Evolutionary conservation across 2,797 vertebrate genomes (phyloP).

Genomic region (Austrolebias charrua): DNA sequence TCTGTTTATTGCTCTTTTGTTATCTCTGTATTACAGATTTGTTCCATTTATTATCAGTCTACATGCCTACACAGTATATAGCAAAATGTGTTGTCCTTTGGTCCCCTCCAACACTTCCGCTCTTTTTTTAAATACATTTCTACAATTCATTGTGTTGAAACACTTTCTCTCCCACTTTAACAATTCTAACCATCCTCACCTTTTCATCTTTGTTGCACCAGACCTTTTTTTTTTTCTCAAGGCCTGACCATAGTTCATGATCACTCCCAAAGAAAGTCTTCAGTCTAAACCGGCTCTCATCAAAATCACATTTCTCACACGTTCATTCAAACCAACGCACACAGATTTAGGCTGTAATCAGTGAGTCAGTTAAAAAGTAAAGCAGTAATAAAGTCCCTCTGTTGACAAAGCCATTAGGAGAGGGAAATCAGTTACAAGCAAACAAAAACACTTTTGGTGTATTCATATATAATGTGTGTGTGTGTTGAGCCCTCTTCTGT

Average conservation of each 20-base stretch:
- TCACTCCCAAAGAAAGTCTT: conserved; percentile 35
- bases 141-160: conserved; percentile 8
- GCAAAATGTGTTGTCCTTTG: conserved; percentile 46
- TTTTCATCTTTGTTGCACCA: conserved; percentile 3
- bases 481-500: too few relatives aligned
- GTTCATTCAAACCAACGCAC: conserved; percentile 7
- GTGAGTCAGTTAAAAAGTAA: conserved; percentile 64
- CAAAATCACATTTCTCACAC: conserved; percentile 31
- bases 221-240: conserved; percentile 17
- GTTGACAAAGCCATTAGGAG: conserved; percentile 61
- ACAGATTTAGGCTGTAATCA: conserved; percentile 34
- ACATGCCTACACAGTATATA: conserved; percentile 34
- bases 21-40: conserved; percentile 42
- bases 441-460: conserved; percentile 6
- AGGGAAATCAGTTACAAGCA: conserved; percentile 38
- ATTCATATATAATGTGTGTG: not conserved
- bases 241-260: conserved; percentile 30
- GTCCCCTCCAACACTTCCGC: conserved; percentile 17
- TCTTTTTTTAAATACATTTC: conserved; percentile 4
- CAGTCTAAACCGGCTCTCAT: conserved; percentile 41
- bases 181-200: conserved; percentile 12
- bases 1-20: conserved; percentile 39
- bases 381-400: conserved; percentile 57
- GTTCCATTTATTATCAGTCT: conserved; percentile 28
- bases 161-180: conserved; percentile 3